Evolutionary conservation across 2,113 vertebrate genomes (phyloP), one percentile per base, ranked within the genome.

Genomic region (Pteropus alecto): DNA sequence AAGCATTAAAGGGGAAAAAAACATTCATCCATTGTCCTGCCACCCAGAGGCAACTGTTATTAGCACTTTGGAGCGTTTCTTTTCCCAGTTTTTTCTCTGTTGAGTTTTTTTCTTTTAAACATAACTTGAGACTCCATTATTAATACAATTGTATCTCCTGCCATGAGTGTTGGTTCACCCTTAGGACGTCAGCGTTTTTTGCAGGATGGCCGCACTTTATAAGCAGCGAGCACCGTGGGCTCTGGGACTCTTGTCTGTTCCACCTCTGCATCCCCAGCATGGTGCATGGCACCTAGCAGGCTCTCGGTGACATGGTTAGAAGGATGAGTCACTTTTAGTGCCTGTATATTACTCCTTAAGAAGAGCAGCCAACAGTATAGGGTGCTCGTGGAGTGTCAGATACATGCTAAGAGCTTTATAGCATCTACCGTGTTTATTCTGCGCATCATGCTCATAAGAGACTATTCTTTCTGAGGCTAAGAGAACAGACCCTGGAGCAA

Each of bases 191-290:
- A 5, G 67, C 26, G 2, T 58, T 10, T 46, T 56, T 24, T 35
- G 15, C 8, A 43, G 18, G 24, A 38, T 4, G 9, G 26, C 51
- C 0, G 0, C 10, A 1, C 56, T 41, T 51, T 8, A 7, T 1
- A 19, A 61, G 16, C 35, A 13, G 43, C n/a, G 4, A 16, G 28
- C 15, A 16, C n/a, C 0, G 0, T 6, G 56, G 33, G 26, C 51
- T 33, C 70, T 0, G 3, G 78, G 46, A 26, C 22, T 33, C 48
- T 35, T 22, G 60, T 68, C 76, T 22, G 35, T 24, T 22, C 76
- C 58, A 19, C 22, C 0, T 0, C 41, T 33, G 9, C 3, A 0
- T 24, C 51, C 28, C 7, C 70, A 19, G 35, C 28, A 4, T 2
- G n/a, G 77, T 1, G 0, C 68, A 83, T 28, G 9, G 76, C 21